These are phyloP conservation scores for Gastrophysa polygoni DNA, from an alignment of 2,888 invertebrate genomes.

Conservation along the genomic window DNA sequence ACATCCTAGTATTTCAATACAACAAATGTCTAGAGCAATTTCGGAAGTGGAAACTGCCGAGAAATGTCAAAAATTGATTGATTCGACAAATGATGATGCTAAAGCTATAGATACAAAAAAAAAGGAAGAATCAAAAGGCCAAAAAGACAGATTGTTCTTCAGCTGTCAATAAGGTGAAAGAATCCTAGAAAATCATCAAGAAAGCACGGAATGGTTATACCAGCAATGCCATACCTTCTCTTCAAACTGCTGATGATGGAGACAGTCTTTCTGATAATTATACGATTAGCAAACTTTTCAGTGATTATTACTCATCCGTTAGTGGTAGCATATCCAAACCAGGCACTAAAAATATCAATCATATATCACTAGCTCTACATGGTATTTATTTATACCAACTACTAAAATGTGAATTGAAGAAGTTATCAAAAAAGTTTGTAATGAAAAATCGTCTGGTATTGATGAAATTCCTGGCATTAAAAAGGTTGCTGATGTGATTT, in stretches of 20 bases:
- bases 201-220: background rate
- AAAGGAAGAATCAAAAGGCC: background rate
- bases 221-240: background rate
- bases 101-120: background rate
- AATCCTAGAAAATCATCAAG: conserved; percentile 5
- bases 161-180: conserved; percentile 1
- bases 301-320: conserved; percentile 4
- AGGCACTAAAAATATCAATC: background rate
- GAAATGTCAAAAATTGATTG: background rate
- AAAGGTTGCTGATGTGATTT: too few species aligned
- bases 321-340: conserved; percentile 5
- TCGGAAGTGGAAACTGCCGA: background rate
- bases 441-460: conserved; percentile 3
- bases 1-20: background rate
- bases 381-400: background rate
- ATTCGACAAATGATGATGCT: background rate
- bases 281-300: background rate
- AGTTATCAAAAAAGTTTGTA: conserved; percentile 9
- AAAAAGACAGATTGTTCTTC: background rate
- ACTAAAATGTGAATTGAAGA: background rate
- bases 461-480: too few species aligned
- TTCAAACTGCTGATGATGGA: conserved; percentile 8
- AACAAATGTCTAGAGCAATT: background rate
- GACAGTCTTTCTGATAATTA: too few species aligned
- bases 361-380: too few species aligned